Evolutionary conservation across 2,113 vertebrate species (phyloP).

Genomic region (Sarotherodon lohbergeri): DNA sequence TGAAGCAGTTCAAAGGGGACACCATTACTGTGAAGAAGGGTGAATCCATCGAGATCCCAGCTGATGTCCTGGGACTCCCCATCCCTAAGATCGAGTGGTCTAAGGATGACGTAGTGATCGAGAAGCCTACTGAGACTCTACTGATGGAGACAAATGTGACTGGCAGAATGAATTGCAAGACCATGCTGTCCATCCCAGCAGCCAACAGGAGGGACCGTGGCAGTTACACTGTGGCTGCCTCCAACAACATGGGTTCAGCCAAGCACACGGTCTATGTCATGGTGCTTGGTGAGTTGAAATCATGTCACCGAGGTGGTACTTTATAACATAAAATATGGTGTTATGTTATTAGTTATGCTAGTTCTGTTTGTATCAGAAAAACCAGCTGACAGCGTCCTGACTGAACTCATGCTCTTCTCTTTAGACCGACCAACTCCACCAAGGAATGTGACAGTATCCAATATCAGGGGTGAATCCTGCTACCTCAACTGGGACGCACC

Average conservation of each 20-base stretch:
- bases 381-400: background rate
- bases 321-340: background rate
- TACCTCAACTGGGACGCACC: slow-evolving; percentile 88
- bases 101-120: slow-evolving; percentile 87
- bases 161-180: slow-evolving; percentile 83
- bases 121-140: slow-evolving; percentile 74
- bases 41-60: slow-evolving; percentile 87
- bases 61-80: slow-evolving; percentile 89
- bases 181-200: slow-evolving; percentile 78
- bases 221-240: slow-evolving; percentile 81
- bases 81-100: slow-evolving; percentile 94
- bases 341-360: background rate
- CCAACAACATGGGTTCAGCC: slow-evolving; percentile 87
- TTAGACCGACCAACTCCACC: slow-evolving; percentile 92
- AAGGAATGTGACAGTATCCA: slow-evolving; percentile 85
- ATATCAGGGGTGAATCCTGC: slow-evolving; percentile 90
- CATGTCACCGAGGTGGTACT: background rate
- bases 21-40: slow-evolving; percentile 86
- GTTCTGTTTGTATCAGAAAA: background rate
- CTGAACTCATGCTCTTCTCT: background rate
- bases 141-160: slow-evolving; percentile 84
- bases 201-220: slow-evolving; percentile 80
- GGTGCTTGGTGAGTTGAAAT: slow-evolving; percentile 83
- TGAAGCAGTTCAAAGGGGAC: slow-evolving; percentile 84
- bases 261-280: slow-evolving; percentile 80